Conservation (phyloP, 2,888 invertebrate genomes). For the Melieria omissa region DNA sequence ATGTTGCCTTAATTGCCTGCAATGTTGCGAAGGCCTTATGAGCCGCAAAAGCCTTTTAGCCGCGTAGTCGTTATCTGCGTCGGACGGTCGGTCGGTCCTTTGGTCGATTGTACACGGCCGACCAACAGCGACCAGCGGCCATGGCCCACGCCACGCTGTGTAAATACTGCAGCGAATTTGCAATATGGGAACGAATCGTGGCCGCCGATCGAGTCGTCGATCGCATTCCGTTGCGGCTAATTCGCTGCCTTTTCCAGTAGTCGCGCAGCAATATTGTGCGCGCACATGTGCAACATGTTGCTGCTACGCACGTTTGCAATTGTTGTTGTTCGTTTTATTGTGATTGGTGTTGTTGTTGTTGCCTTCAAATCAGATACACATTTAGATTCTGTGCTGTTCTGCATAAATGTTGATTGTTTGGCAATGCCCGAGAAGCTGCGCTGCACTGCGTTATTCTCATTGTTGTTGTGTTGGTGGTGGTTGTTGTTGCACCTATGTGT, state of each 20-base stretch:
- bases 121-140: too few relatives aligned
- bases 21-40: slow-evolving; percentile 15
- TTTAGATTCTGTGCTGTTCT: slow-evolving; percentile 44
- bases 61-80: background rate
- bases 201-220: slow-evolving; percentile 25
- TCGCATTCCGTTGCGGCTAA: slow-evolving; percentile 32
- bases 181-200: slow-evolving; percentile 46
- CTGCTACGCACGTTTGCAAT: slow-evolving; percentile 4
- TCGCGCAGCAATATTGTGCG: slow-evolving; percentile 1
- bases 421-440: background rate
- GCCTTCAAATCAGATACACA: slow-evolving; percentile 59
- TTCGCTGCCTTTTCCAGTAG: slow-evolving; percentile 31
- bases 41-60: slow-evolving; percentile 16
- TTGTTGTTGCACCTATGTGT: too few relatives aligned
- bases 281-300: slow-evolving; percentile 25
- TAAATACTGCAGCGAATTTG: slow-evolving; percentile 46
- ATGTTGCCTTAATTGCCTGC: slow-evolving; percentile 35
- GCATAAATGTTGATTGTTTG: slow-evolving; percentile 28
- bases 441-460: background rate
- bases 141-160: background rate
- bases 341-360: slow-evolving; percentile 10
- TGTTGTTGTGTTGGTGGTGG: slow-evolving; percentile 3
- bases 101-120: background rate
- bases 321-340: slow-evolving; percentile 4
- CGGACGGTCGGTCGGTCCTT: background rate